These are phyloP conservation scores for Neoniphon sammara DNA, from an alignment of 2,797 vertebrate species.

Conservation along the genomic window DNA sequence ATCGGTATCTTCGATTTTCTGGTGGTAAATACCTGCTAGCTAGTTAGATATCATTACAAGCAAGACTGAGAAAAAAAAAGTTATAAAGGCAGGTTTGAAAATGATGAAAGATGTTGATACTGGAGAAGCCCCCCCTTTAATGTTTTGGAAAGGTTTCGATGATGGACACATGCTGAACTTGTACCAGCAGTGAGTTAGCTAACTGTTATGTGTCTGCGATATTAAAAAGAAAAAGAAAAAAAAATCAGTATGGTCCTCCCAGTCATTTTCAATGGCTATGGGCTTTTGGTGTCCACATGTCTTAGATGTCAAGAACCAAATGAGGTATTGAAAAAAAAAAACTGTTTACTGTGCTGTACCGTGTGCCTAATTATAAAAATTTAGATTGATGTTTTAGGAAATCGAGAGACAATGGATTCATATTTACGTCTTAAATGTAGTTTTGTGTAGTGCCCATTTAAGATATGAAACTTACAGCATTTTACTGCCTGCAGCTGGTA, in stretches of 20 bases:
- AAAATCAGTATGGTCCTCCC: constrained; percentile 21
- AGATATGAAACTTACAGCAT: constrained; percentile 67
- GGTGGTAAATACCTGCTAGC: constrained; percentile 22
- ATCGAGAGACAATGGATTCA: constrained; percentile 51
- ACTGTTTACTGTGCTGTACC: constrained; percentile 77
- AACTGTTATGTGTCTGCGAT: constrained; percentile 53
- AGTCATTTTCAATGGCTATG: constrained; percentile 23
- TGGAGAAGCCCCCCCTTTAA: constrained; percentile 72
- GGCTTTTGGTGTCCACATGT: constrained; percentile 51
- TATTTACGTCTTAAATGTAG: constrained; percentile 47
- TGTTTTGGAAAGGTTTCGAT: constrained; percentile 17
- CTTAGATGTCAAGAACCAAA: constrained; percentile 74
- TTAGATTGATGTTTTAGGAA: constrained; percentile 58
- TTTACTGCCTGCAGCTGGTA: constrained; percentile 77
- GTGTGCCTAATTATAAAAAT: constrained; percentile 74
- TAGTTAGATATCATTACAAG: constrained; percentile 4
- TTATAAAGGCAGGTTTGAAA: constrained; percentile 40
- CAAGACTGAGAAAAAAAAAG: constrained; percentile 6
- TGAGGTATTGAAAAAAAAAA: constrained; percentile 66
- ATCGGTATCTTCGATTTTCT: neutral
- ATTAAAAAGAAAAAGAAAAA: constrained; percentile 7
- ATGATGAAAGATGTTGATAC: constrained; percentile 20
- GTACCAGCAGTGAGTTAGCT: constrained; percentile 45
- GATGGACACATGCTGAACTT: constrained; percentile 16
- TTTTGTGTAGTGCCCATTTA: constrained; percentile 57